phyloP scores from a whole-genome alignment of 2,113 vertebrate genomes.

The Cygnus buccinator region DNA sequence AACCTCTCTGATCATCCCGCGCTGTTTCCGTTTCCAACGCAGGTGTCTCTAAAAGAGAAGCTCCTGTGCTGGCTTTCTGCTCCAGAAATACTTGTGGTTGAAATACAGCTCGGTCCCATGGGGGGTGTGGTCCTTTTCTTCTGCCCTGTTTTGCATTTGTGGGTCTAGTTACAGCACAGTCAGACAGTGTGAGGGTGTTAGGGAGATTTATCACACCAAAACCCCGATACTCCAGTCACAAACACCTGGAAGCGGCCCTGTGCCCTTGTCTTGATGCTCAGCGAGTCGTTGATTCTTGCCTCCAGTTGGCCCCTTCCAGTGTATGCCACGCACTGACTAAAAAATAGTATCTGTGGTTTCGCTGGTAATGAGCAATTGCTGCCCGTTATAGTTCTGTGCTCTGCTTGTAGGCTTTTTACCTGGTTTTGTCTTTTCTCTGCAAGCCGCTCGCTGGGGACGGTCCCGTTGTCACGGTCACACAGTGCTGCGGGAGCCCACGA shows the following conservation, averaged over 20 bases:
- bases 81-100: neutral
- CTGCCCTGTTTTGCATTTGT: neutral
- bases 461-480: rapidly evolving
- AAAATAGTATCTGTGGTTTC: neutral
- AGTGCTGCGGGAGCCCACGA: neutral
- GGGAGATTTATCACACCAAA: neutral
- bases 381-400: rapidly evolving
- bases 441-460: neutral
- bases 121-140: neutral
- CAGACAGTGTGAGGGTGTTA: neutral
- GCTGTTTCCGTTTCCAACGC: neutral
- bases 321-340: neutral
- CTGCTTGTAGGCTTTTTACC: neutral
- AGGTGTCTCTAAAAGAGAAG: neutral
- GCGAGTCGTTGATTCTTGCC: neutral
- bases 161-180: neutral
- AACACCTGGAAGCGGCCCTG: neutral
- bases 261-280: neutral
- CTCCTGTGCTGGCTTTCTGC: neutral
- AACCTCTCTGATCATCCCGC: neutral
- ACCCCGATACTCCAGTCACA: rapidly evolving
- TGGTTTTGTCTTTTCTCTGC: rapidly evolving
- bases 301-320: neutral
- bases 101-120: neutral
- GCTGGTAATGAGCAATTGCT: neutral